Percentiles rank a stretch among this genome's conserved stretches.
Conservation (phyloP, 2,113 vertebrate genomes). For the Erythrocebus patas region DNA sequence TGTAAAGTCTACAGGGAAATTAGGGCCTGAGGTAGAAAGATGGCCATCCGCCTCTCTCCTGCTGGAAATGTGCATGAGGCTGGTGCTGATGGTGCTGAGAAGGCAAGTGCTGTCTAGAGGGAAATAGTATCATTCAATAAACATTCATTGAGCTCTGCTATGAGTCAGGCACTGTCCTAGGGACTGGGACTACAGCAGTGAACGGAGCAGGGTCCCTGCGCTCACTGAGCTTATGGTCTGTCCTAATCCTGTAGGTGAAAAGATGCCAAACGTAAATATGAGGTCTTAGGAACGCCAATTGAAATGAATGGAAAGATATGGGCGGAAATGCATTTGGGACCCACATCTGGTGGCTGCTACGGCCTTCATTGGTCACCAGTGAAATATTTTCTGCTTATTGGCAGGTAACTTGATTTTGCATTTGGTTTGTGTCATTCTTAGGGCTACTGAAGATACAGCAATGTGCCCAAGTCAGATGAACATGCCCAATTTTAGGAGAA, state of each 20-base stretch:
- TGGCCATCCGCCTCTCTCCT: neutral
- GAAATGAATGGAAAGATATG: neutral
- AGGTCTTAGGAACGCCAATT: neutral
- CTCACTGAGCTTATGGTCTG: rapidly evolving
- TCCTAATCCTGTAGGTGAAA: neutral
- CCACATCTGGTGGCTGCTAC: neutral
- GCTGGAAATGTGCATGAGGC: neutral
- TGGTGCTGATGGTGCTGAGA: neutral
- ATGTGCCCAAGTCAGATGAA: neutral
- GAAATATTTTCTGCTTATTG: neutral
- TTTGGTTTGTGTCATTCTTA: neutral
- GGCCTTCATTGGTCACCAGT: neutral
- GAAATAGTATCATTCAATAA: neutral
- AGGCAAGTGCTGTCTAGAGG: neutral
- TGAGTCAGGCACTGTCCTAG: neutral
- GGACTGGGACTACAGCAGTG: neutral
- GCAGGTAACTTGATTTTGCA: neutral
- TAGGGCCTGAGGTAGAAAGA: neutral
- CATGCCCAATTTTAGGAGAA: neutral
- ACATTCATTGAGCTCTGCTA: neutral
- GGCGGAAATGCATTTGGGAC: neutral
- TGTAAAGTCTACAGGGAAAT: neutral
- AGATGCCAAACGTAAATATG: neutral
- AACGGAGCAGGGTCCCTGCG: neutral
- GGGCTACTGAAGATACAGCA: neutral